These are phyloP conservation scores for Drosophila biarmipes DNA, from an alignment of 1,140 invertebrate genomes.

Conservation along the genomic window DNA sequence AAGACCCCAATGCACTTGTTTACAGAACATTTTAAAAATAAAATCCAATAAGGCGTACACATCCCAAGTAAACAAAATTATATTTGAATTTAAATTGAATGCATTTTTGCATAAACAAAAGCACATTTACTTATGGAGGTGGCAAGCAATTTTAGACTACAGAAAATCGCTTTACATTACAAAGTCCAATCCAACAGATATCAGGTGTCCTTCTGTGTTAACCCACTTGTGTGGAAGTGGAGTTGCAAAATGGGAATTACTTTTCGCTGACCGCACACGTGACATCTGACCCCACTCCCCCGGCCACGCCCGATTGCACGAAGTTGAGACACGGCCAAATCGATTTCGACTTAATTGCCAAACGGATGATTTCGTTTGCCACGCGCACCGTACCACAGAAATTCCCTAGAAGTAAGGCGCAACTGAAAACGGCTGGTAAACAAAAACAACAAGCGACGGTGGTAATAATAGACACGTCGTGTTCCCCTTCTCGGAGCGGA, in stretches of 20 bases:
- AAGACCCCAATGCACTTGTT: conserved; percentile 9
- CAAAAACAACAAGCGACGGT: conserved; percentile 17
- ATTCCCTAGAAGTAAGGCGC: conserved; percentile 20
- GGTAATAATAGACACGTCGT: conserved; percentile 33
- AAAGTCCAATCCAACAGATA: not conserved
- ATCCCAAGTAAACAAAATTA: not conserved
- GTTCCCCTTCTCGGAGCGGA: conserved; percentile 1
- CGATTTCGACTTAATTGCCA: conserved; percentile 51
- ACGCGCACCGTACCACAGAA: conserved; percentile 21
- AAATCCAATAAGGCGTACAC: conserved; percentile 4
- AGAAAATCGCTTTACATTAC: not conserved
- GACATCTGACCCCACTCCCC: conserved; percentile 10
- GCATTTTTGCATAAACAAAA: conserved; percentile 5
- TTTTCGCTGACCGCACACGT: conserved; percentile 31
- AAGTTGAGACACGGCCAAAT: conserved; percentile 19
- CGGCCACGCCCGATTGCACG: not conserved
- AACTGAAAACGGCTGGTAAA: conserved; percentile 24
- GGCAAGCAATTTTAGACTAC: not conserved
- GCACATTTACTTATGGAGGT: not conserved
- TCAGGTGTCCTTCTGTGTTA: not conserved
- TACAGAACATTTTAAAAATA: conserved; percentile 15
- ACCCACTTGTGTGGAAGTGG: not conserved
- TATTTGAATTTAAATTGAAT: not conserved
- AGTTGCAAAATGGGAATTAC: not conserved
- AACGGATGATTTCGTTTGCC: conserved; percentile 33